These are phyloP conservation scores for Cyclophora albipunctata DNA, from an alignment of 2,888 invertebrate species.

Conservation along the genomic window DNA sequence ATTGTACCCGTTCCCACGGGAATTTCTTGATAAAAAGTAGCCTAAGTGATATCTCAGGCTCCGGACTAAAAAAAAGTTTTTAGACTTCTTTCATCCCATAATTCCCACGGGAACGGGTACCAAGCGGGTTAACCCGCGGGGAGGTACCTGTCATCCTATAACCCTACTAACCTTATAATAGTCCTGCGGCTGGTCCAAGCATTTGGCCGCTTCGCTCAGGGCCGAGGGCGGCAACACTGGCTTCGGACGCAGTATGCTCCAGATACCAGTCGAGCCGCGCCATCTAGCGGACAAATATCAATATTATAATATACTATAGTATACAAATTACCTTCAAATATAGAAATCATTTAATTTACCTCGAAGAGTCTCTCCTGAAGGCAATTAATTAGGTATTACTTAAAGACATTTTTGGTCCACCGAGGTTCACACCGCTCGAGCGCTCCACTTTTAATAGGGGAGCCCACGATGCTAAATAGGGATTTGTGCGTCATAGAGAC, in stretches of 20 bases:
- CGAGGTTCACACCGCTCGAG: too few species aligned
- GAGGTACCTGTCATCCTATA: too few species aligned
- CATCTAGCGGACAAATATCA: constrained; percentile 64
- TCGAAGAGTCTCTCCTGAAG: background rate
- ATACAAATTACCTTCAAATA: too few species aligned
- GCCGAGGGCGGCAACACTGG: constrained; percentile 83
- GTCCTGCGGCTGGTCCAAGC: constrained; percentile 84
- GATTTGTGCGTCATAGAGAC: too few species aligned
- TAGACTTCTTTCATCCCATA: too few species aligned
- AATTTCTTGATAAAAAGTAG: background rate
- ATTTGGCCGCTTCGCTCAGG: constrained; percentile 82
- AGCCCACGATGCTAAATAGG: too few species aligned
- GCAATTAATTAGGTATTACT: background rate
- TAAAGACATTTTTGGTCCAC: background rate
- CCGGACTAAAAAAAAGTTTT: too few species aligned
- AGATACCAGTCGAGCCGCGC: constrained; percentile 82
- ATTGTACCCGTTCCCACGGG: too few species aligned
- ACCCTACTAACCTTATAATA: constrained; percentile 80
- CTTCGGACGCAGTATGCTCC: constrained; percentile 76
- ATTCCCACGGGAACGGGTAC: too few species aligned
- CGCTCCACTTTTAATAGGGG: too few species aligned
- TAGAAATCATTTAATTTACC: background rate
- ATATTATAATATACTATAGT: too few species aligned
- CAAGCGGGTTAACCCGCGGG: too few species aligned
- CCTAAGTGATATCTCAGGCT: background rate